Conservation (phyloP, 2,888 invertebrate species). For the Petrolisthes manimaculis region DNA sequence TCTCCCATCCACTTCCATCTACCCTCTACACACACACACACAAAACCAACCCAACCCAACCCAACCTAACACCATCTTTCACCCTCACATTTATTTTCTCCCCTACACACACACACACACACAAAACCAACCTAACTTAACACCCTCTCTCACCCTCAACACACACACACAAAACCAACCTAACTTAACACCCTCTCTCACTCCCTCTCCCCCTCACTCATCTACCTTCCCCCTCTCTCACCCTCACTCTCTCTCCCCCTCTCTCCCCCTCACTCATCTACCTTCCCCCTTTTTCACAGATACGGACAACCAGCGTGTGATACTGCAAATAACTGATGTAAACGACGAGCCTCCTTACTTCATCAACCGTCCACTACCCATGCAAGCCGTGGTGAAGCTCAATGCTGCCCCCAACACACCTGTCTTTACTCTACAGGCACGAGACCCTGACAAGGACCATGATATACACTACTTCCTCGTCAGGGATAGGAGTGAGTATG, state of each 20-base stretch:
- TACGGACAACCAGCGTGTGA: constrained; percentile 94
- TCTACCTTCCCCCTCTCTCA: neutral
- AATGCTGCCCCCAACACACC: constrained; percentile 96
- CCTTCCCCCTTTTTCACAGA: constrained; percentile 75
- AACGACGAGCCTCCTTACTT: constrained; percentile 98
- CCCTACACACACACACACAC: neutral
- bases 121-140: neutral
- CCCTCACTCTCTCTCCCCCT: neutral
- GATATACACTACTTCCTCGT: constrained; percentile 97
- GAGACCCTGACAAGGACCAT: constrained; percentile 96
- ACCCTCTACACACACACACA: neutral
- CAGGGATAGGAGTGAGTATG: constrained; percentile 80
- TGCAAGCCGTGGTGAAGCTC: constrained; percentile 96
- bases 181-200: neutral
- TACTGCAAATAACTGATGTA: constrained; percentile 93
- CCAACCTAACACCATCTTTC: neutral
- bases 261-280: neutral
- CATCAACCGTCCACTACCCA: constrained; percentile 95
- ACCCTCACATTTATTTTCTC: neutral
- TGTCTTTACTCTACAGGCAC: constrained; percentile 95
- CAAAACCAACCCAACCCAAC: neutral
- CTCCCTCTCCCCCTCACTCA: neutral
- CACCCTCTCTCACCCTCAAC: neutral
- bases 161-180: neutral
- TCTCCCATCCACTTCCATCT: neutral